A percentile compares a stretch with the other conserved stretches of the same genome.
Conservation (phyloP, 1,140 invertebrate species). For the Macrosteles quadrilineatus region DNA sequence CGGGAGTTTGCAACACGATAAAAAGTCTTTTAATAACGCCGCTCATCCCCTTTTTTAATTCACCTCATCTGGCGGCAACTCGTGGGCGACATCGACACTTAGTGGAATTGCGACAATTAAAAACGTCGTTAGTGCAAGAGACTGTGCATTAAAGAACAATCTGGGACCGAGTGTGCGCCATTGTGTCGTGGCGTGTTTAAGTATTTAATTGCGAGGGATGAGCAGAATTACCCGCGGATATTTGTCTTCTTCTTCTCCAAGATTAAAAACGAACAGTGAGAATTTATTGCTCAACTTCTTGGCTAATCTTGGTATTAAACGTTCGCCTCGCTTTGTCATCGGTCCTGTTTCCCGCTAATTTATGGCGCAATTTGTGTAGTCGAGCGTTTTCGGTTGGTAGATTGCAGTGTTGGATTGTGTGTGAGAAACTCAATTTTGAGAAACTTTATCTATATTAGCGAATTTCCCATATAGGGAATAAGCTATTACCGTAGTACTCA, state of each 20-base stretch:
- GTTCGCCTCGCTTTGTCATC: slow-evolving; percentile 2
- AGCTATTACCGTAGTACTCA: too few species aligned
- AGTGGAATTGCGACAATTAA: slow-evolving; percentile 2
- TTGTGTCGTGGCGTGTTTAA: too few species aligned
- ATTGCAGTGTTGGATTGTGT: too few species aligned
- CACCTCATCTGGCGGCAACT: slow-evolving; percentile 3
- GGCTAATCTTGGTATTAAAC: slow-evolving; percentile 10
- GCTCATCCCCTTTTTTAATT: slow-evolving; percentile 5
- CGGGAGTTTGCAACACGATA: slow-evolving; percentile 4
- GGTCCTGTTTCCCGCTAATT: slow-evolving; percentile 5
- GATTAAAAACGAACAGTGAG: slow-evolving; percentile 10
- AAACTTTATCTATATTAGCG: too few species aligned
- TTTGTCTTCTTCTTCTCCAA: neutral
- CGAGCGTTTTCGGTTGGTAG: too few species aligned
- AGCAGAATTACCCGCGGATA: neutral
- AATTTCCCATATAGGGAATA: too few species aligned
- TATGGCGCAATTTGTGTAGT: slow-evolving; percentile 4
- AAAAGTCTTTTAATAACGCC: slow-evolving; percentile 10
- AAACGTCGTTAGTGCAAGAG: neutral
- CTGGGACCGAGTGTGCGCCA: too few species aligned
- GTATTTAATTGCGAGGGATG: neutral
- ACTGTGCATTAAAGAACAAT: slow-evolving; percentile 5
- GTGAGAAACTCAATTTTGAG: too few species aligned
- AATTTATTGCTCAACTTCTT: slow-evolving; percentile 3
- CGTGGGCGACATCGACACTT: neutral